phyloP scores from a whole-genome alignment of 2,888 invertebrate species.

The Oxytorus armatus region DNA sequence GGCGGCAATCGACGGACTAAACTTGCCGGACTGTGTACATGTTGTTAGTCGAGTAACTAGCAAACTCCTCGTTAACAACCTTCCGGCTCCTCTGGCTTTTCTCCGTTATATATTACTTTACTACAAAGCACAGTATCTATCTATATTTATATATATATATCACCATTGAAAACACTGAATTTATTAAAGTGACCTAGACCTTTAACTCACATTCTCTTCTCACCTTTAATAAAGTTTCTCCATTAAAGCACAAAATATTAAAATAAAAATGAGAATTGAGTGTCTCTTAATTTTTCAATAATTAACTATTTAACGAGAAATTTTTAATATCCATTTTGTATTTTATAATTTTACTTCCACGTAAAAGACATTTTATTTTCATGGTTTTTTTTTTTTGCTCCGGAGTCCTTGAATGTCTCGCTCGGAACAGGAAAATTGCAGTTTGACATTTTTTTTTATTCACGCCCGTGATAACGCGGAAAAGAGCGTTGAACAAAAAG shows the following conservation, averaged over 20 bases:
- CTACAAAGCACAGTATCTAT: background rate
- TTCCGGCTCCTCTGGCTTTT: background rate
- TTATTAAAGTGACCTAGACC: background rate
- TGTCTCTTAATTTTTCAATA: background rate
- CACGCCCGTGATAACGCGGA: background rate
- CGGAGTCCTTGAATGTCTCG: slow-evolving; percentile 2
- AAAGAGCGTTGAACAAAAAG: background rate
- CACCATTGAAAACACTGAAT: background rate
- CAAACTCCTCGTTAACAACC: slow-evolving; percentile 22
- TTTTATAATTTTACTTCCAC: no score
- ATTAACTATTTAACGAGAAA: background rate
- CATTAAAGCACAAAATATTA: slow-evolving; percentile 1
- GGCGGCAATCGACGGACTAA: slow-evolving; percentile 19
- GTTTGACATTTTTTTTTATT: slow-evolving; percentile 4
- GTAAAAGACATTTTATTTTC: no score
- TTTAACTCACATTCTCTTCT: background rate
- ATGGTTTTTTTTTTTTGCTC: no score
- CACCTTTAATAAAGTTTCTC: slow-evolving; percentile 14
- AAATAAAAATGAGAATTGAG: background rate
- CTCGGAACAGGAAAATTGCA: slow-evolving; percentile 1
- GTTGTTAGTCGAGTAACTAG: slow-evolving; percentile 1
- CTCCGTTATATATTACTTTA: background rate
- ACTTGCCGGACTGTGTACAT: slow-evolving; percentile 1
- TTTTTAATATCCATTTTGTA: background rate
- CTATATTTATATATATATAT: background rate